Evolutionary conservation across 2,113 vertebrate species (phyloP).

Genomic region (Solea senegalensis): DNA sequence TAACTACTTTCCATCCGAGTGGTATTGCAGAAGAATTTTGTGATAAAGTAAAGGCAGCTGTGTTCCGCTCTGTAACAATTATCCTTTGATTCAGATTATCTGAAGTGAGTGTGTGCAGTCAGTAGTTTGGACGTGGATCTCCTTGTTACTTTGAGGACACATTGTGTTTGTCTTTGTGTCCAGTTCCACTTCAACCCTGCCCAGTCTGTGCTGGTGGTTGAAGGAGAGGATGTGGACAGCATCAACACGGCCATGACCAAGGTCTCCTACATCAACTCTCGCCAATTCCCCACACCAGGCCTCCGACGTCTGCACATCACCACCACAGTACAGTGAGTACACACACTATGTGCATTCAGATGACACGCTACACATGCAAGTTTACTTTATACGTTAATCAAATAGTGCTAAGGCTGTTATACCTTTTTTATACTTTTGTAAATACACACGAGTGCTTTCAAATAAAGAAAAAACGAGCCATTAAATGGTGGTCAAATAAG

Average conservation of each 20-base stretch:
- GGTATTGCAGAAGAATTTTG: neutral
- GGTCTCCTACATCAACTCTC: conserved; percentile 97
- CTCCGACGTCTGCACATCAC: conserved; percentile 88
- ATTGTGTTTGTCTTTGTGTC: conserved; percentile 12
- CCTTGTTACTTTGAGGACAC: neutral
- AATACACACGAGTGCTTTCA: too few relatives aligned
- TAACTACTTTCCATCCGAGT: neutral
- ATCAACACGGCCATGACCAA: conserved; percentile 92
- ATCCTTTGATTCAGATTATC: neutral
- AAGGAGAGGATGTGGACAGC: conserved; percentile 93
- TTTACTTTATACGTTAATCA: too few relatives aligned
- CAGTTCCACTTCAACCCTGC: conserved; percentile 99
- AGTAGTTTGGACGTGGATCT: neutral
- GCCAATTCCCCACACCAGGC: conserved; percentile 93
- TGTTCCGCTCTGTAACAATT: neutral
- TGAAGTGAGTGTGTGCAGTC: neutral
- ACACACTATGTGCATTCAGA: too few relatives aligned
- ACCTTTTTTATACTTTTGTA: too few relatives aligned
- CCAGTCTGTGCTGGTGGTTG: conserved; percentile 94
- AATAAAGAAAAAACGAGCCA: too few relatives aligned
- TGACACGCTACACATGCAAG: too few relatives aligned
- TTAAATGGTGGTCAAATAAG: too few relatives aligned
- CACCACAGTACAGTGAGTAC: conserved; percentile 90
- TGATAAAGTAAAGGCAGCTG: too few relatives aligned
- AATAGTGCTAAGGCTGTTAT: too few relatives aligned